Percentiles rank a stretch among this genome's conserved stretches.
Evolutionary conservation across 1,140 invertebrate genomes (phyloP).

Genomic region (Dendrolimus punctatus): DNA sequence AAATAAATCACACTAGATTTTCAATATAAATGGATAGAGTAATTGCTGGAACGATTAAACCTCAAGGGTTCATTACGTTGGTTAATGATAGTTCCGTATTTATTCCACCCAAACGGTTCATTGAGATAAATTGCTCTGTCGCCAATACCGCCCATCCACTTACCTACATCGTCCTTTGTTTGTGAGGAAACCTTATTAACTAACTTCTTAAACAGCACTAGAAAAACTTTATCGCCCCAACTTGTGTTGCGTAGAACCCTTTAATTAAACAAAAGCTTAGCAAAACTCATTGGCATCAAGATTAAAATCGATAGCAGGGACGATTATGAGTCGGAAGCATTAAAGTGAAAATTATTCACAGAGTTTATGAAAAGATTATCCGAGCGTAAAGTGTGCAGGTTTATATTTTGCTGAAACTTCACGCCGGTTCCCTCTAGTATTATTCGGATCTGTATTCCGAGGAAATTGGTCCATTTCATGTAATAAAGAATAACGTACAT

Average conservation of each 20-base stretch:
- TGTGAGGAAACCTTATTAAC: constrained; percentile 28
- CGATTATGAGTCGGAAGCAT: constrained; percentile 7
- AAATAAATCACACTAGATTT: too few relatives aligned
- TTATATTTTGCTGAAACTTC: constrained; percentile 3
- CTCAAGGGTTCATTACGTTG: not conserved
- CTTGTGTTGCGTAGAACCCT: constrained; percentile 2
- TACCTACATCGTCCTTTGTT: constrained; percentile 19
- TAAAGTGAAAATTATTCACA: constrained; percentile 9
- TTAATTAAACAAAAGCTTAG: constrained; percentile 28
- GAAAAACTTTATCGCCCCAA: constrained; percentile 20
- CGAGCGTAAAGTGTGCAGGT: constrained; percentile 2
- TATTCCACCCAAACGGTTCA: constrained; percentile 17
- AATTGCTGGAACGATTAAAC: too few relatives aligned
- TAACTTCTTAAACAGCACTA: constrained; percentile 29
- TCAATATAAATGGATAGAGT: too few relatives aligned
- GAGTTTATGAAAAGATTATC: not conserved
- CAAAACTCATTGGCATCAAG: constrained; percentile 17
- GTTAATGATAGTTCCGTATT: constrained; percentile 5
- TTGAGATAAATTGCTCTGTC: constrained; percentile 15
- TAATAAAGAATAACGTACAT: too few relatives aligned
- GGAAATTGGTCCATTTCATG: too few relatives aligned
- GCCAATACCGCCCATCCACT: constrained; percentile 8
- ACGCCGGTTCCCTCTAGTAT: not conserved
- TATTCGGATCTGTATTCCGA: not conserved
- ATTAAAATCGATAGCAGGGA: constrained; percentile 18